Percentiles rank a stretch among this genome's conserved stretches.
Conservation (phyloP, 2,797 vertebrate genomes). For the Pelochelys cantorii region DNA sequence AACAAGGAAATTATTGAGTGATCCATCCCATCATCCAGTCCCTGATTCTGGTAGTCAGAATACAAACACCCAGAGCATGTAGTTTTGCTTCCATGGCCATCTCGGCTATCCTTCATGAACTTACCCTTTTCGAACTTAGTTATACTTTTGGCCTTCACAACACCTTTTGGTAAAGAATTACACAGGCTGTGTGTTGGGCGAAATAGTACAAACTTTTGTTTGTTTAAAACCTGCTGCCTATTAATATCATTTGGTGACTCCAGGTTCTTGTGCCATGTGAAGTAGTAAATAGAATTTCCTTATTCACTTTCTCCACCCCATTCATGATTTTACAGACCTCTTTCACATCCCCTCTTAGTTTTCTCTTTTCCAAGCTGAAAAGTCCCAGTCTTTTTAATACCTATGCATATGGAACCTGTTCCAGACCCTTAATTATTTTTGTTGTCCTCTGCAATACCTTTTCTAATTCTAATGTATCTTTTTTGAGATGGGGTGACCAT, state of each 20-base stretch:
- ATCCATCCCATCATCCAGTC: neutral
- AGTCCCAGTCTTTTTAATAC: neutral
- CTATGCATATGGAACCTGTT: neutral
- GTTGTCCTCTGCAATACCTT: neutral
- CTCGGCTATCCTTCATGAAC: neutral
- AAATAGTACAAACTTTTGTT: neutral
- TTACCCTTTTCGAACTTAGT: neutral
- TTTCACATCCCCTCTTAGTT: neutral
- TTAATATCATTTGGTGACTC: neutral
- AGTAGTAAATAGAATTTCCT: neutral
- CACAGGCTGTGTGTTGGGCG: neutral
- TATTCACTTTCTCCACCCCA: neutral
- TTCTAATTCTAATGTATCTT: neutral
- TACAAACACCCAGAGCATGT: neutral
- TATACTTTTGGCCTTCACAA: neutral
- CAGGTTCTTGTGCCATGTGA: neutral
- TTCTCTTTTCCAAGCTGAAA: neutral
- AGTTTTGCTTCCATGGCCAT: neutral
- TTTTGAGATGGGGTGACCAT: neutral
- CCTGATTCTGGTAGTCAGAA: neutral
- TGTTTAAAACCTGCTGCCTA: neutral
- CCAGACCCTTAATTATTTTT: neutral
- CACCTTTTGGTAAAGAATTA: neutral
- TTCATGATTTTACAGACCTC: neutral
- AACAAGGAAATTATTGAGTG: neutral